Percentiles rank a stretch among this genome's conserved stretches.
These are phyloP conservation scores for Araneus ventricosus DNA, from an alignment of 1,140 invertebrate species.

Conservation along the genomic window DNA sequence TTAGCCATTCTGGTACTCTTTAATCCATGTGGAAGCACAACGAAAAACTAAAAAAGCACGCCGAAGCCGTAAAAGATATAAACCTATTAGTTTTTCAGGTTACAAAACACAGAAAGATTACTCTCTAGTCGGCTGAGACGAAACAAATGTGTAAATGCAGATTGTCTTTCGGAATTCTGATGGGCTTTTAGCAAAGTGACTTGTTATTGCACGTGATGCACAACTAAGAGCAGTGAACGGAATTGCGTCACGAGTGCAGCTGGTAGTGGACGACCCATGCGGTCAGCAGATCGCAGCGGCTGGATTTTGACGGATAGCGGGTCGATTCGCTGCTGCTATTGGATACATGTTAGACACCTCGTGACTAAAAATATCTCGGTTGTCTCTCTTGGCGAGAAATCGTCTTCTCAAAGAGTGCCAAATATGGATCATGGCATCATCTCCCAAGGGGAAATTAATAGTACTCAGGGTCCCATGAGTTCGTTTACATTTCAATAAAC, in stretches of 20 bases:
- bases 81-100: conserved; percentile 40
- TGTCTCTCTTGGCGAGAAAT: conserved; percentile 11
- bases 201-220: conserved; percentile 45
- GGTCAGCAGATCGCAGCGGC: conserved; percentile 48
- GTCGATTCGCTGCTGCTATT: conserved; percentile 60
- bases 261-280: conserved; percentile 57
- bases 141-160: not conserved
- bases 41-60: not conserved
- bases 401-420: not conserved
- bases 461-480: no score
- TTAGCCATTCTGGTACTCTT: not conserved
- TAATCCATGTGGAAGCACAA: not conserved
- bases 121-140: not conserved
- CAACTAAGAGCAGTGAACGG: conserved; percentile 2
- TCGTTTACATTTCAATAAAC: no score
- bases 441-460: not conserved
- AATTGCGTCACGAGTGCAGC: conserved; percentile 50
- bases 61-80: conserved; percentile 37
- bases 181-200: not conserved
- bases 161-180: not conserved
- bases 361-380: conserved; percentile 38
- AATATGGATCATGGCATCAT: not conserved
- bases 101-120: not conserved
- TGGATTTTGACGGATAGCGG: conserved; percentile 63
- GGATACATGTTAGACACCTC: conserved; percentile 49